Conservation (phyloP, 2,888 invertebrate species). For the Diplolepis rosae region DNA sequence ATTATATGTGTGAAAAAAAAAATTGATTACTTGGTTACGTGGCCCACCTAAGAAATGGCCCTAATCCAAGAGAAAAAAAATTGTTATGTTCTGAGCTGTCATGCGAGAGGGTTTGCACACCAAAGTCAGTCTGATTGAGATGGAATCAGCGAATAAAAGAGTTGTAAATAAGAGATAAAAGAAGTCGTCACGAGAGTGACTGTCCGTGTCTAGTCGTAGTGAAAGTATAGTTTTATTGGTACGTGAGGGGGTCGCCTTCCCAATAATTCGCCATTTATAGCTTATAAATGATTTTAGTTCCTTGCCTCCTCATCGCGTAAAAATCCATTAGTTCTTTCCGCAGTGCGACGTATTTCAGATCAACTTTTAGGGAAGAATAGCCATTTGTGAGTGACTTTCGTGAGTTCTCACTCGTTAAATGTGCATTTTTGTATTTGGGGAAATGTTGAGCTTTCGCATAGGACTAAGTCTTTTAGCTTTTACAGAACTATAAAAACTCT, state of each 20-base stretch:
- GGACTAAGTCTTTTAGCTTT: slow-evolving; percentile 55
- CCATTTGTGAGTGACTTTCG: slow-evolving; percentile 1
- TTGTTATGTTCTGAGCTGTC: neutral
- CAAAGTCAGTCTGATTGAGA: slow-evolving; percentile 67
- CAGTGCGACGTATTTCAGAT: slow-evolving; percentile 53
- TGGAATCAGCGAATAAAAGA: slow-evolving; percentile 73
- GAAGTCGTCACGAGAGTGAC: slow-evolving; percentile 63
- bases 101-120: neutral
- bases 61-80: neutral
- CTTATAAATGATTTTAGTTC: slow-evolving; percentile 73
- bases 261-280: slow-evolving; percentile 73
- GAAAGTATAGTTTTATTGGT: slow-evolving; percentile 71
- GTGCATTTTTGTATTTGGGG: slow-evolving; percentile 35
- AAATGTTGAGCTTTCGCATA: slow-evolving; percentile 18
- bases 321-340: slow-evolving; percentile 68
- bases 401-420: slow-evolving; percentile 1
- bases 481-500: slow-evolving; percentile 62
- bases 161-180: slow-evolving; percentile 70
- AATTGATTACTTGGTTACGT: too few species aligned
- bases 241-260: slow-evolving; percentile 61
- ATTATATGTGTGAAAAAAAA: too few species aligned
- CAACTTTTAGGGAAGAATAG: slow-evolving; percentile 48
- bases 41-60: too few species aligned
- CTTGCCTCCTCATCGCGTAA: slow-evolving; percentile 53
- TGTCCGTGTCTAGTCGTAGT: slow-evolving; percentile 68